These are phyloP conservation scores for Thalpophila matura DNA, from an alignment of 2,888 invertebrate species.

Conservation along the genomic window DNA sequence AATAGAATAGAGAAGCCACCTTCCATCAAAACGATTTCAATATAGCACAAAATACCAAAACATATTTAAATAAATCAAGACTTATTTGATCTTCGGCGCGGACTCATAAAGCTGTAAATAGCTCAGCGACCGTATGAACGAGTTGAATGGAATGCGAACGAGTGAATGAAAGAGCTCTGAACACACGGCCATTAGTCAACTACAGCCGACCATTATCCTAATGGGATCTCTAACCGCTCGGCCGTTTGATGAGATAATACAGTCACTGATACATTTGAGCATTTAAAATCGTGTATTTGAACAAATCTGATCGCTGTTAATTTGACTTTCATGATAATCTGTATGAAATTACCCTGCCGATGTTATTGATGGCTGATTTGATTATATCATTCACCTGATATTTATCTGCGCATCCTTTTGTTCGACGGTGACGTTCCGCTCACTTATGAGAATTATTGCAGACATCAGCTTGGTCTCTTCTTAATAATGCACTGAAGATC, in stretches of 20 bases:
- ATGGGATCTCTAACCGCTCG: conserved; percentile 82
- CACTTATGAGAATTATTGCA: conserved; percentile 53
- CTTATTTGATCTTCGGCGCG: conserved; percentile 62
- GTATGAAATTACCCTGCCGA: conserved; percentile 40
- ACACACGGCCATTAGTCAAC: conserved; percentile 81
- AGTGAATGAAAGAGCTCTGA: conserved; percentile 80
- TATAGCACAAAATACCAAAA: conserved; percentile 45
- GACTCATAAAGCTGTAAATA: conserved; percentile 67
- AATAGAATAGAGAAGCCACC: conserved; percentile 30
- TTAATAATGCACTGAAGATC: conserved; percentile 49
- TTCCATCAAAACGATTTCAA: conserved; percentile 59
- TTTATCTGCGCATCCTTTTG: conserved; percentile 40
- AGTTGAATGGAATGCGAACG: conserved; percentile 75
- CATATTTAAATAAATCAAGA: conserved; percentile 62
- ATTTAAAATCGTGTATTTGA: conserved; percentile 59
- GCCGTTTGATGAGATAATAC: conserved; percentile 73
- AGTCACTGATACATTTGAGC: conserved; percentile 60
- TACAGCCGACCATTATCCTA: conserved; percentile 82
- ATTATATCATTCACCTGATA: conserved; percentile 46
- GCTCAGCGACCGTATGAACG: conserved; percentile 68
- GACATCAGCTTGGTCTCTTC: conserved; percentile 49
- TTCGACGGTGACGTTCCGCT: conserved; percentile 29
- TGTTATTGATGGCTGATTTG: conserved; percentile 49
- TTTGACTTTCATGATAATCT: conserved; percentile 57
- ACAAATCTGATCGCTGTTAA: conserved; percentile 56